Base-by-base conservation (phyloP, 2,797 vertebrate species). In the Fistularia tabacaria region DNA sequence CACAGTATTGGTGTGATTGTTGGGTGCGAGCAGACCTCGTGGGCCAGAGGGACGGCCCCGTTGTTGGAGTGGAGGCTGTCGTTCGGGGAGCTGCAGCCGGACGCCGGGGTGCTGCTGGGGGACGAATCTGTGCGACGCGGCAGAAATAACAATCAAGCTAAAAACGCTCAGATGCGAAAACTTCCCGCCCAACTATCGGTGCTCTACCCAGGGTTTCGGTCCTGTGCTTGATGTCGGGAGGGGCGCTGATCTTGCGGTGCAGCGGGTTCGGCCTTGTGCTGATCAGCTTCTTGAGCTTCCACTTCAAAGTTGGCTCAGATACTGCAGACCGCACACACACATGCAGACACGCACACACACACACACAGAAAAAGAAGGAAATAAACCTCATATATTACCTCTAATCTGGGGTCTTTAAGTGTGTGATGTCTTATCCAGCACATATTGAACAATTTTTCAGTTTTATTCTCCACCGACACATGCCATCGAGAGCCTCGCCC, bases 271-370 rank as follows among this genome's bases (percentile, higher is more conserved):
- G 94, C 69, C 94, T 91, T 37, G 88, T 85, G 55, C 87, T 92
- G 44, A 92, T 86, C 55, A 91, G 89, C 79, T 93, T 97, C 85
- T 92, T 95, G 68, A 90, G 83, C 76, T 93, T 92, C 73, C 88
- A 85, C 86, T 96, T 96, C 79, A 95, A 87, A 79, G 93, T 94
- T 73, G 94, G 94, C 84, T 97, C 95, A 1, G 94, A 97, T 0
- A 91, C 95, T 97, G 77, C 0, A 10, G 8, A 73, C 53, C 36
- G 36, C 36, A n/a, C 56, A 65, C 9, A 57, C 1, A 49, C 38
- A 38, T 7, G 14, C 36, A 64, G 8, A 46, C 57, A 59, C 36
- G 53, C 10, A 46, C 46, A 57, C 13, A 49, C 1, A 10, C 36
- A 15, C 7, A 38, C n/a, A 53, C 38, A 46, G 52, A 56, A 10